Base-by-base conservation (phyloP, 2,113 vertebrate genomes). In the Hydrolagus affinis region DNA sequence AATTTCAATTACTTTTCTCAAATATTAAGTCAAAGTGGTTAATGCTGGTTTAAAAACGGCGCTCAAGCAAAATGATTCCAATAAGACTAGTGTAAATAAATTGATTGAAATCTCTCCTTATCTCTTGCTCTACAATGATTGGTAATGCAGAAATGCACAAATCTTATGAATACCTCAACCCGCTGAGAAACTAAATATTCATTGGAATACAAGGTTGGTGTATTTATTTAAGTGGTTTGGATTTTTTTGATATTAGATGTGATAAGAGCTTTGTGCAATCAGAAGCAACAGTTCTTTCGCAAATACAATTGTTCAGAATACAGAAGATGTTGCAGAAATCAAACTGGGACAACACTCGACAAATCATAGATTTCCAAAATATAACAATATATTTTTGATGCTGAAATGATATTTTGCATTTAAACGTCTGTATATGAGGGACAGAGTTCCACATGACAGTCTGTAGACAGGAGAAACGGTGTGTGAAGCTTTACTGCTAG, bases 1-100 rank as follows among this genome's bases (percentile, higher is more conserved):
- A 44, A 28, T 80, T 8, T 77, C 73, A 75, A 57, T 66, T 83
- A 83, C 28, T 83, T 66, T 64, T 62, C n/a, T 78, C 75, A 78
- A 60, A 60, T 78, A 57, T 75, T 44, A 75, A 44, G 17, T 75
- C 73, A 75, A 75, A 19, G 30, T 75, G 73, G 62, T 28, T 62
- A 23, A 28, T 25, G 28, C 15, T 28, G 57, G 25, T 23, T 64
- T 60, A 56, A 60, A 66, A 83, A 62, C 66, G 30, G 66, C 78
- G 28, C 66, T 83, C 60, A 66, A 25, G 25, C 15, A 30, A 83
- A 83, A 30, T 0, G 62, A 30, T 83, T 80, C 23, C 23, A 62
- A 62, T 64, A 78, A 78, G 28, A 25, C 25, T 28, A 9, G 60
- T 66, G 23, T 80, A 14, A 77, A 28, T 80, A 21, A 28, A 15